Percentiles rank a stretch among this genome's conserved stretches.
Conservation (phyloP, 2,113 vertebrate species). For the Microtus montanus region DNA sequence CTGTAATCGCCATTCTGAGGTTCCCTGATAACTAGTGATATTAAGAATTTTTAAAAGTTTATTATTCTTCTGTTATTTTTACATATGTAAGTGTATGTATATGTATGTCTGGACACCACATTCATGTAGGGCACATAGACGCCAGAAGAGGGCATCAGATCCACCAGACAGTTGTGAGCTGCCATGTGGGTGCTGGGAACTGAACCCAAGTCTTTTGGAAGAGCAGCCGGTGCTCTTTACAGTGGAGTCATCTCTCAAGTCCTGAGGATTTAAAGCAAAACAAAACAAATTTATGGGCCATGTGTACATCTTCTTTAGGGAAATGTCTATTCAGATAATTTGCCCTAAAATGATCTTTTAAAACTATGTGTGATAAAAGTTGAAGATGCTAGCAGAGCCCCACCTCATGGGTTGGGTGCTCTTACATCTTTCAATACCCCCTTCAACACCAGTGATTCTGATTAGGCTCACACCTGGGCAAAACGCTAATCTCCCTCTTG, state of each 20-base stretch:
- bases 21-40: background rate
- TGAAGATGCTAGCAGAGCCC: background rate
- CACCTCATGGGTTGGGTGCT: background rate
- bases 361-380: background rate
- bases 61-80: slow-evolving; percentile 16
- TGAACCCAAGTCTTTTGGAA: background rate
- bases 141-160: background rate
- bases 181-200: background rate
- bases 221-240: background rate
- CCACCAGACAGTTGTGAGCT: too few species aligned
- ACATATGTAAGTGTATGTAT: background rate
- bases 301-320: background rate
- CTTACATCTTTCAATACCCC: background rate
- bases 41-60: background rate
- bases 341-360: background rate
- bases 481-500: background rate
- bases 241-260: background rate
- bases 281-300: background rate
- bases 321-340: background rate
- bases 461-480: background rate
- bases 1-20: background rate
- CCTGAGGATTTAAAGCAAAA: too few species aligned
- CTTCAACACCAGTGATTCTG: background rate
- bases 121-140: background rate
- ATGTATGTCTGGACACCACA: background rate